Evolutionary conservation across 2,113 vertebrate genomes (phyloP), one percentile per base, ranked within the genome.

Genomic region (Azemiops feae): DNA sequence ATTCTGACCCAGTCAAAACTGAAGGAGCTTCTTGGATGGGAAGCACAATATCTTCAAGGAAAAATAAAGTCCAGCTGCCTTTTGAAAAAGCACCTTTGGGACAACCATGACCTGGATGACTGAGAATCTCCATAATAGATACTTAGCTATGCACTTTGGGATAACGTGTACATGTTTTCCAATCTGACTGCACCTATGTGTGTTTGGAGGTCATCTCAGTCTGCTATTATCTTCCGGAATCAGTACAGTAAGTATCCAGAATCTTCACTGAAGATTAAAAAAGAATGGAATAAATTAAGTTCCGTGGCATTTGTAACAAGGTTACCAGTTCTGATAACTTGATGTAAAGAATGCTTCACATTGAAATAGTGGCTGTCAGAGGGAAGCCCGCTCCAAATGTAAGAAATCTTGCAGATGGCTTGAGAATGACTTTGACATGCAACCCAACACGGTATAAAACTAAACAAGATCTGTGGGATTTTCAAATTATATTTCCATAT

Each of bases 401-500:
- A 95, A 93, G 94, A 96, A 95, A 92, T 92, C 93, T 95, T 95
- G 94, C 96, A 96, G 95, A 97, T 95, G 96, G 95, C 85, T 91
- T 4, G 90, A 94, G 95, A 93, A 93, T 52, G 94, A 94, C 93
- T 86, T 92, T 95, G 96, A 95, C 95, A 95, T 96, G 94, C 94
- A 94, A 93, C 95, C 92, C 90, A 92, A 93, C 39, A 94, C 87
- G 93, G 89, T 92, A 90, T 95, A 94, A 97, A 97, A 94, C 89
- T 89, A 96, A 94, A 95, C 69, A 94, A 95, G 96, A 96, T 97
- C 95, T 93, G 86, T 96, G 96, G 95, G 96, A 96, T 94, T 97
- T 94, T 18, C 94, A 96, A 97, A 97, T 97, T 93, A 95, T 53
- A 96, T 91, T 94, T 97, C 97, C 96, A 96, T 95, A 96, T 96